A percentile compares a stretch with the other conserved stretches of the same genome.
Conservation (phyloP, 2,888 invertebrate genomes). For the Cheilosia vernalis region DNA sequence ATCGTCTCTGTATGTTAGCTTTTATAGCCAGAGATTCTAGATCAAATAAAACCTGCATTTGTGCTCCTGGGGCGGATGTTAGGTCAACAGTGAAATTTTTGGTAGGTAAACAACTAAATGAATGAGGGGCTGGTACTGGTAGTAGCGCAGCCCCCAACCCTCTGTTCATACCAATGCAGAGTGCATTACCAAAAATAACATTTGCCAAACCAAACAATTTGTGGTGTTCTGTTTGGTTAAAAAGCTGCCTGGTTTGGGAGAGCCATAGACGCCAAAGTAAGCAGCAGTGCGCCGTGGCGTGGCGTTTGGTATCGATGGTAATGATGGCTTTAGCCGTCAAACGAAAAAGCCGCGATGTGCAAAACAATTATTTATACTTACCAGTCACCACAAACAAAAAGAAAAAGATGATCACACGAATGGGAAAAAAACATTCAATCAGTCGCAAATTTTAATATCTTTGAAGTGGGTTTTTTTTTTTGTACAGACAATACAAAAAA, state of each 20-base stretch:
- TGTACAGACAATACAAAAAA: slow-evolving; percentile 26
- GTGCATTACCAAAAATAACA: slow-evolving; percentile 71
- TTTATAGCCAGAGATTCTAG: slow-evolving; percentile 57
- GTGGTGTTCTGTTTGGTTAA: slow-evolving; percentile 24
- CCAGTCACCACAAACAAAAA: slow-evolving; percentile 5
- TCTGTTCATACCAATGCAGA: slow-evolving; percentile 10
- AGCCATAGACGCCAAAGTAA: slow-evolving; percentile 42
- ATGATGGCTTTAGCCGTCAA: slow-evolving; percentile 19
- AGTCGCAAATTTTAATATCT: slow-evolving; percentile 38
- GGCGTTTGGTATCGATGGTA: slow-evolving; percentile 15
- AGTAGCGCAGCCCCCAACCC: no score
- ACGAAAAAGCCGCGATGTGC: slow-evolving; percentile 8
- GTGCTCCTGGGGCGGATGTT: slow-evolving; percentile 45
- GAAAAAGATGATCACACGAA: slow-evolving; percentile 32
- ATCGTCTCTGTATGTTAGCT: slow-evolving; percentile 27
- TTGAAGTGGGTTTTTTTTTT: slow-evolving; percentile 34
- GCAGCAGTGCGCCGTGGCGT: slow-evolving; percentile 20
- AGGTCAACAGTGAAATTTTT: slow-evolving; percentile 64
- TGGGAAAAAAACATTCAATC: slow-evolving; percentile 19
- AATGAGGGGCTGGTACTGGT: background rate
- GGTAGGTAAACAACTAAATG: slow-evolving; percentile 37
- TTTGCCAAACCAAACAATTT: slow-evolving; percentile 44
- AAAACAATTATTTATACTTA: slow-evolving; percentile 33
- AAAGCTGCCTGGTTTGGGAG: slow-evolving; percentile 18
- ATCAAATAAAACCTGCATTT: slow-evolving; percentile 65